A percentile compares a stretch with the other conserved stretches of the same genome.
Conservation (phyloP, 2,888 invertebrate species). For the Patella caerulea region DNA sequence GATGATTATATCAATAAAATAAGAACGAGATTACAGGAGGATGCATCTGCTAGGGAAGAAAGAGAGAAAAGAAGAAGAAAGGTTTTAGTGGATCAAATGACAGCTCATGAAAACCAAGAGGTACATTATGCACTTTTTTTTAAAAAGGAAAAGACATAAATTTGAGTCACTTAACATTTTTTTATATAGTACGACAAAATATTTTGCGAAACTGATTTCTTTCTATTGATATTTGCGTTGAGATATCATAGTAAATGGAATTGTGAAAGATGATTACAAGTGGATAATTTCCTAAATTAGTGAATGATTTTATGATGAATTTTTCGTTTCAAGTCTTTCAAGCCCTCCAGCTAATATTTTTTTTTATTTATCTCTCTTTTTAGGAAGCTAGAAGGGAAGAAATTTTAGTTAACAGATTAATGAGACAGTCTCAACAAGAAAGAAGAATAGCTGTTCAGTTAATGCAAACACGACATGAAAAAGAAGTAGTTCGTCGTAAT, state of each 20-base stretch:
- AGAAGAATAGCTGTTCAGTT: slow-evolving; percentile 70
- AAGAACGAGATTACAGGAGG: slow-evolving; percentile 68
- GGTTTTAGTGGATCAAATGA: slow-evolving; percentile 70
- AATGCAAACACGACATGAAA: slow-evolving; percentile 70
- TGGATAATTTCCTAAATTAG: neutral
- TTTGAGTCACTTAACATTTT: neutral
- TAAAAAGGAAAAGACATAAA: neutral
- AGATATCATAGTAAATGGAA: neutral
- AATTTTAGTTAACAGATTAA: slow-evolving; percentile 69
- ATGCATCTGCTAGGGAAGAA: slow-evolving; percentile 67
- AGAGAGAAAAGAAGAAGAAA: slow-evolving; percentile 70
- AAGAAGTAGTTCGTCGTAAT: slow-evolving; percentile 68
- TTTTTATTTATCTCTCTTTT: neutral
- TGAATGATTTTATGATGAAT: neutral
- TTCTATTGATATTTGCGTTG: neutral
- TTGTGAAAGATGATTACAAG: neutral
- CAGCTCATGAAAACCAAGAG: slow-evolving; percentile 68
- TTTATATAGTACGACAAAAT: too few species aligned
- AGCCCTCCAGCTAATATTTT: neutral
- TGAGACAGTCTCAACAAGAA: slow-evolving; percentile 71
- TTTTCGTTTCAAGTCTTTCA: neutral
- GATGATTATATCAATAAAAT: slow-evolving; percentile 70
- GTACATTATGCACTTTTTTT: slow-evolving; percentile 37
- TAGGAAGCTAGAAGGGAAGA: slow-evolving; percentile 70
- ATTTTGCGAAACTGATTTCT: neutral